Percentiles rank a stretch among this genome's conserved stretches.
phyloP scores from a whole-genome alignment of 2,888 invertebrate species.

The Gibbula magus region DNA sequence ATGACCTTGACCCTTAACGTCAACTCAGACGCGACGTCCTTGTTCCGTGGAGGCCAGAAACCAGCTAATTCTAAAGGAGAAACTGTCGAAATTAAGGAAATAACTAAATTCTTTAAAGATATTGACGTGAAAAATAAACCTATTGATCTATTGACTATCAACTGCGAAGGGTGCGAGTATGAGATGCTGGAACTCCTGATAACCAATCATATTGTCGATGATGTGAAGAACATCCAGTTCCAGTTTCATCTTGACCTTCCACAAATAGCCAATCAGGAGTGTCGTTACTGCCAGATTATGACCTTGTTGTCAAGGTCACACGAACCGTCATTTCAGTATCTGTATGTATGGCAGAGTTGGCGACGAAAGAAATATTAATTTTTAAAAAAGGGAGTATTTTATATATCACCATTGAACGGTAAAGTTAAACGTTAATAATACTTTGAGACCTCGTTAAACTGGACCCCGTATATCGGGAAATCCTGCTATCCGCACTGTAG shows the following conservation, averaged over 20 bases:
- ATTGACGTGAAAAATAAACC: neutral
- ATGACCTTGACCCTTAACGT: constrained; percentile 1
- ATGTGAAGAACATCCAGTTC: constrained; percentile 23
- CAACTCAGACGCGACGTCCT: constrained; percentile 17
- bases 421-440: no score
- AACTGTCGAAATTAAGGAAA: neutral
- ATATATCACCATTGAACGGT: no score
- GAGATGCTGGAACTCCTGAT: constrained; percentile 25
- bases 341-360: constrained; percentile 29
- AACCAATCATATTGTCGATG: neutral
- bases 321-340: constrained; percentile 18
- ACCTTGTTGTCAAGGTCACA: constrained; percentile 25
- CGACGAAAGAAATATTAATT: neutral
- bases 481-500: no score
- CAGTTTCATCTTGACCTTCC: constrained; percentile 31
- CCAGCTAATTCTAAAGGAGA: neutral
- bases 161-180: constrained; percentile 31
- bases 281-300: constrained; percentile 29
- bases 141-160: constrained; percentile 22
- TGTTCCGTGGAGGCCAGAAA: neutral
- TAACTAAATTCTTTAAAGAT: constrained; percentile 12
- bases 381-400: no score
- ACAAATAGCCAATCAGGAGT: constrained; percentile 19
- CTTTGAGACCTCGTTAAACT: no score
- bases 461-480: no score